These are phyloP conservation scores for Nyctibius grandis DNA, from an alignment of 2,797 vertebrate genomes.

Conservation along the genomic window DNA sequence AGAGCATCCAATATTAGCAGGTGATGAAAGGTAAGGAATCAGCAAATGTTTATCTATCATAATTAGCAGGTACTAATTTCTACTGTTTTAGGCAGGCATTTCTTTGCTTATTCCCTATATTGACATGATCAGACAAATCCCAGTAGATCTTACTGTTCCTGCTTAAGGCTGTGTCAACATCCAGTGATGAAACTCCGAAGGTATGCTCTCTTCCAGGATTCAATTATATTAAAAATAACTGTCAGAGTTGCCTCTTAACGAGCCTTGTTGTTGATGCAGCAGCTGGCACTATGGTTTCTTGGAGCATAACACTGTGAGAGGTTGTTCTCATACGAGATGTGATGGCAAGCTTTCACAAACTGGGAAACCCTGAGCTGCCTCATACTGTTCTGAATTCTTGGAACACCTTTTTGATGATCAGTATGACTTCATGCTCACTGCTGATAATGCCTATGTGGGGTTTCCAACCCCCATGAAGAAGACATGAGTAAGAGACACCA, in stretches of 20 bases:
- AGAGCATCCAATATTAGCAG: not conserved
- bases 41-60: not conserved
- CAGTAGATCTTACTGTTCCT: not conserved
- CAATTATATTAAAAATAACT: not conserved
- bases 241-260: not conserved
- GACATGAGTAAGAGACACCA: not conserved
- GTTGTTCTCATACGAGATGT: no score
- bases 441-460: not conserved
- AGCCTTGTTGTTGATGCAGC: not conserved
- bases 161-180: not conserved
- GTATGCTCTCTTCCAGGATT: not conserved
- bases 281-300: not conserved
- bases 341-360: not conserved
- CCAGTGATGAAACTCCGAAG: not conserved
- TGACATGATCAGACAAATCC: not conserved
- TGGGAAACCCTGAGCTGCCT: not conserved
- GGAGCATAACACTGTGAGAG: rapidly evolving
- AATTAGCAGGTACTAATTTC: not conserved
- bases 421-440: rapidly evolving
- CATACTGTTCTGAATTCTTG: rapidly evolving
- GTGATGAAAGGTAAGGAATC: not conserved
- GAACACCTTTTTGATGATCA: not conserved
- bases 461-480: not conserved
- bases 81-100: not conserved
- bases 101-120: not conserved